Percentiles rank a stretch among this genome's conserved stretches.
These are phyloP conservation scores for Eublepharis macularius DNA, from an alignment of 2,113 vertebrate species.

Conservation along the genomic window DNA sequence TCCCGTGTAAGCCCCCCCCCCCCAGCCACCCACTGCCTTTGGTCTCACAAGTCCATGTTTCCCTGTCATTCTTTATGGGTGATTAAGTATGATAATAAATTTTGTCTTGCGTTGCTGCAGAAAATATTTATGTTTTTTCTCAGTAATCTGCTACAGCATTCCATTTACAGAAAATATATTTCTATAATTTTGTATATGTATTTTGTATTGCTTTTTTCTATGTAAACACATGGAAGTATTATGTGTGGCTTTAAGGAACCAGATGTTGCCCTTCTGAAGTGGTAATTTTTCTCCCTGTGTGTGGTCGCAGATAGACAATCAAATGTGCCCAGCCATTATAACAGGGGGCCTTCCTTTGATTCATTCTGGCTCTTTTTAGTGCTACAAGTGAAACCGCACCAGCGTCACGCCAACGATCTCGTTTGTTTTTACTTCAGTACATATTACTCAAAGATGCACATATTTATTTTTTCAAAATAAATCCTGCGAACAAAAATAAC, in stretches of 20 bases:
- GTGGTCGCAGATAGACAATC: background rate
- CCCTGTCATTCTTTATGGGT: background rate
- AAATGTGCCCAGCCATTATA: background rate
- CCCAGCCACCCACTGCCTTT: too few species aligned
- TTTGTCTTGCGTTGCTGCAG: slow-evolving; percentile 8
- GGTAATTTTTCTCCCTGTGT: background rate
- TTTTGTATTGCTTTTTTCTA: slow-evolving; percentile 78
- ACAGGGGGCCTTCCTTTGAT: background rate
- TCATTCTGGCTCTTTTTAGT: background rate
- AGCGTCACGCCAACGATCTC: background rate
- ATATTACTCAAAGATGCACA: slow-evolving; percentile 59
- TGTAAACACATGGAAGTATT: slow-evolving; percentile 46
- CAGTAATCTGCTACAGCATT: slow-evolving; percentile 63
- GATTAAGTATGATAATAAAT: background rate
- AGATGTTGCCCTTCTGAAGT: background rate
- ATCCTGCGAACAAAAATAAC: slow-evolving; percentile 26
- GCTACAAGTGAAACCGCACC: background rate
- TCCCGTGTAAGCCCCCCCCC: background rate
- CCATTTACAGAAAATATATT: slow-evolving; percentile 64
- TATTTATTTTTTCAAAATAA: slow-evolving; percentile 41
- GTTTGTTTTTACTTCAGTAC: slow-evolving; percentile 33
- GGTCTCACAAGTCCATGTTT: background rate
- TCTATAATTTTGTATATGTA: slow-evolving; percentile 76
- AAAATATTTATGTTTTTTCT: slow-evolving; percentile 19
- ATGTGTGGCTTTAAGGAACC: background rate